A percentile compares a stretch with the other conserved stretches of the same genome.
phyloP scores from a whole-genome alignment of 2,888 invertebrate genomes.

The Chironomus tentans region DNA sequence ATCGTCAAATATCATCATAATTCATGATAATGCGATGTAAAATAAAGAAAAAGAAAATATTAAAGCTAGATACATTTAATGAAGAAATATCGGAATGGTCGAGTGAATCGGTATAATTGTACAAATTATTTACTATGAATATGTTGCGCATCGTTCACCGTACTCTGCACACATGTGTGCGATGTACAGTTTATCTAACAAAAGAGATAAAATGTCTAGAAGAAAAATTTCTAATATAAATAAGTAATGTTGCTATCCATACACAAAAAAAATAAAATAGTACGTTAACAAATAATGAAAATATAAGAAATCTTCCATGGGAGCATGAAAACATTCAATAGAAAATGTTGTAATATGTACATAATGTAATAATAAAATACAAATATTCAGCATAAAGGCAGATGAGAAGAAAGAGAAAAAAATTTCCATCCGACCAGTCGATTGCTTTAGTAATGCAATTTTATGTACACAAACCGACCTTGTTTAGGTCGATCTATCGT shows the following conservation, averaged over 20 bases:
- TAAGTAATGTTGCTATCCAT: neutral
- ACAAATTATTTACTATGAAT: neutral
- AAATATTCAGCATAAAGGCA: neutral
- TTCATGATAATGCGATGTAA: neutral
- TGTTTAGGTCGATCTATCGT: conserved; percentile 15
- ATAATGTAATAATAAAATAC: neutral
- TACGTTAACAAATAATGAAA: neutral
- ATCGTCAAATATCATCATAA: neutral
- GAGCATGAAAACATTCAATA: neutral
- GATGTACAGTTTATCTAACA: too few relatives aligned
- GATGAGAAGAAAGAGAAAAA: neutral
- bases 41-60: neutral
- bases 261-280: neutral
- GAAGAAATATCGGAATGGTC: neutral
- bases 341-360: neutral
- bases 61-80: too few relatives aligned
- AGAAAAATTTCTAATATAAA: too few relatives aligned
- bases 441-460: neutral
- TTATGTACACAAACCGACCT: conserved; percentile 9
- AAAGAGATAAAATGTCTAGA: too few relatives aligned
- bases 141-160: neutral
- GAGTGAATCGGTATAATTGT: neutral
- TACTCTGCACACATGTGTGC: neutral
- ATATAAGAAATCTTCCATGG: neutral
- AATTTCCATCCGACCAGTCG: neutral